Percentiles rank a stretch among this genome's conserved stretches.
These are phyloP conservation scores for Phania funesta DNA, from an alignment of 2,888 invertebrate species.

Conservation along the genomic window DNA sequence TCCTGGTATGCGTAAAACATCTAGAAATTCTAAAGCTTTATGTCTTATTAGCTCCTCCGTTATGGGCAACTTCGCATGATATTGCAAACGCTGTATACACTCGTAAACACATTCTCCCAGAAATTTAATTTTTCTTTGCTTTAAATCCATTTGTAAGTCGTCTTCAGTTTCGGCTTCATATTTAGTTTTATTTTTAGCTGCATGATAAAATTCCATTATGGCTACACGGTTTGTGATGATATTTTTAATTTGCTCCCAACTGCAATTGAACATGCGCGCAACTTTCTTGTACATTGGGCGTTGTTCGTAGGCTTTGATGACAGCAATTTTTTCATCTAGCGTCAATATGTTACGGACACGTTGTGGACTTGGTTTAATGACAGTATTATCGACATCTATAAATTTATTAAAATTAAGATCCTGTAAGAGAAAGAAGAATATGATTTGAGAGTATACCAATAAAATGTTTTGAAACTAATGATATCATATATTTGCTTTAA, in stretches of 20 bases:
- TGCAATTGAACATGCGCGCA: conserved; percentile 77
- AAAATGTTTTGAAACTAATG: background rate
- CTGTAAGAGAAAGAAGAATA: conserved; percentile 26
- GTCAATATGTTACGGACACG: conserved; percentile 75
- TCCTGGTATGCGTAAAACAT: conserved; percentile 72
- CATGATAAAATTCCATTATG: conserved; percentile 76
- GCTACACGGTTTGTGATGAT: conserved; percentile 75
- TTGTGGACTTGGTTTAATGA: conserved; percentile 66
- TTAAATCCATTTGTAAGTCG: conserved; percentile 70
- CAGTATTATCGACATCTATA: conserved; percentile 60
- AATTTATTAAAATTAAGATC: conserved; percentile 26
- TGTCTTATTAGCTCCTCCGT: conserved; percentile 74
- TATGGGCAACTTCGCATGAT: conserved; percentile 71
- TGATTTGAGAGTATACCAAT: background rate
- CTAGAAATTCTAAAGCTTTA: conserved; percentile 74
- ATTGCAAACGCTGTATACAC: conserved; percentile 76
- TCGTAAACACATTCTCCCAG: conserved; percentile 77
- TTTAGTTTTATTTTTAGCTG: conserved; percentile 67
- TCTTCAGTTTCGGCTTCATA: conserved; percentile 44
- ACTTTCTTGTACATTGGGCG: conserved; percentile 78
- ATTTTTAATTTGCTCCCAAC: conserved; percentile 78
- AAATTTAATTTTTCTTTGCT: conserved; percentile 74
- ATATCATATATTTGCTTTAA: too few species aligned
- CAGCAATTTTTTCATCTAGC: conserved; percentile 76
- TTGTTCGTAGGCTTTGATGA: conserved; percentile 76